Evolutionary conservation across 1,140 invertebrate species (phyloP).

Genomic region (Rhyacophila brunnea): DNA sequence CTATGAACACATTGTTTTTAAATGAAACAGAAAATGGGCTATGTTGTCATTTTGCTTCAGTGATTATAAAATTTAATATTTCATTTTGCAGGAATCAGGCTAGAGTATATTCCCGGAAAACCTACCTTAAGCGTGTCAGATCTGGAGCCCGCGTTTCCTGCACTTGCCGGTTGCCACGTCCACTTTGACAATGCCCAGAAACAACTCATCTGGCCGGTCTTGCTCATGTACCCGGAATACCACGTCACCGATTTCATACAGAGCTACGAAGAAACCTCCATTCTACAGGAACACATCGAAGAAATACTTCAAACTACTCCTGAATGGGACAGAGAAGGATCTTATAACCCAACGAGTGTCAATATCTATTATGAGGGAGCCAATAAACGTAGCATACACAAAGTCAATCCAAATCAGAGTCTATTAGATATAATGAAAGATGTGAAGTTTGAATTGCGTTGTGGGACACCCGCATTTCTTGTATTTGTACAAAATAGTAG

Average conservation of each 20-base stretch:
- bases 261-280: slow-evolving; percentile 64
- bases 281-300: slow-evolving; percentile 41
- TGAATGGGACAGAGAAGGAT: slow-evolving; percentile 71
- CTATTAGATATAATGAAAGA: slow-evolving; percentile 64
- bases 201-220: slow-evolving; percentile 43
- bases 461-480: slow-evolving; percentile 47
- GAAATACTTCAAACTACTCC: slow-evolving; percentile 69
- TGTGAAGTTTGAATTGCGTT: slow-evolving; percentile 57
- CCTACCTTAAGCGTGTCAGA: slow-evolving; percentile 52
- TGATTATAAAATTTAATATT: neutral
- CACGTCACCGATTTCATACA: slow-evolving; percentile 56
- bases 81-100: slow-evolving; percentile 21
- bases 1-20: no score
- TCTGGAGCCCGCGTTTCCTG: slow-evolving; percentile 63
- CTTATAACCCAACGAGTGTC: slow-evolving; percentile 67
- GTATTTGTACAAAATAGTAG: slow-evolving; percentile 41
- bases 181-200: slow-evolving; percentile 44
- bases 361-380: slow-evolving; percentile 80
- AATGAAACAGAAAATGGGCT: no score
- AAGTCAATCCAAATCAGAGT: slow-evolving; percentile 56
- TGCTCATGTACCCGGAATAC: slow-evolving; percentile 46
- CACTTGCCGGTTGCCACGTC: slow-evolving; percentile 56
- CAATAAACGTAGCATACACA: slow-evolving; percentile 62
- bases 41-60: no score
- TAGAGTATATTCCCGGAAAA: slow-evolving; percentile 24